phyloP scores from a whole-genome alignment of 2,888 invertebrate genomes.

The Spialia ferax region DNA sequence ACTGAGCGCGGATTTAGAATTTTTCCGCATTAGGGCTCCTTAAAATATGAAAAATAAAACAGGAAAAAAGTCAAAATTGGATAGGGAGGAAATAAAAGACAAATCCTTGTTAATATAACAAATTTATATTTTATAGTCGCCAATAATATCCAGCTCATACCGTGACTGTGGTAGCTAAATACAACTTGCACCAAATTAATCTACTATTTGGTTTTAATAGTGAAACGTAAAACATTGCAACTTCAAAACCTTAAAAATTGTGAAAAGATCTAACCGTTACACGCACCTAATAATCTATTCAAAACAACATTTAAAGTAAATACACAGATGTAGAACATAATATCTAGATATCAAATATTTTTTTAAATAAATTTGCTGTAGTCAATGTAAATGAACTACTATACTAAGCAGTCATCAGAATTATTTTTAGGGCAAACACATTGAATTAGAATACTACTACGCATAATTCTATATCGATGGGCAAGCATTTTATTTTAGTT shows the following conservation, averaged over 20 bases:
- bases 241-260: constrained; percentile 8
- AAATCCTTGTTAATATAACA: constrained; percentile 71
- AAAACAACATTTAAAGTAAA: neutral
- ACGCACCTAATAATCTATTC: neutral
- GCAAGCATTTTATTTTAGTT: too few species aligned
- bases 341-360: too few species aligned
- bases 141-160: constrained; percentile 63
- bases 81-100: constrained; percentile 54
- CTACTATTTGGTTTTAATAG: constrained; percentile 64
- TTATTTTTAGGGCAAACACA: too few species aligned
- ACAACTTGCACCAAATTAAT: constrained; percentile 59
- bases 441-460: too few species aligned
- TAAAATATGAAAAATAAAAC: too few species aligned
- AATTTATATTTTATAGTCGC: constrained; percentile 68
- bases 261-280: constrained; percentile 4
- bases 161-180: constrained; percentile 56
- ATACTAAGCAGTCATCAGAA: too few species aligned
- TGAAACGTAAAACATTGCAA: constrained; percentile 34
- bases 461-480: too few species aligned
- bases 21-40: too few species aligned
- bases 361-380: too few species aligned
- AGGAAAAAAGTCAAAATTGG: neutral
- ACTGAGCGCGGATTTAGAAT: too few species aligned
- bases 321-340: too few species aligned
- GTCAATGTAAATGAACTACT: too few species aligned